Evolutionary conservation across 2,797 vertebrate species (phyloP).

Genomic region (Ispidina picta): DNA sequence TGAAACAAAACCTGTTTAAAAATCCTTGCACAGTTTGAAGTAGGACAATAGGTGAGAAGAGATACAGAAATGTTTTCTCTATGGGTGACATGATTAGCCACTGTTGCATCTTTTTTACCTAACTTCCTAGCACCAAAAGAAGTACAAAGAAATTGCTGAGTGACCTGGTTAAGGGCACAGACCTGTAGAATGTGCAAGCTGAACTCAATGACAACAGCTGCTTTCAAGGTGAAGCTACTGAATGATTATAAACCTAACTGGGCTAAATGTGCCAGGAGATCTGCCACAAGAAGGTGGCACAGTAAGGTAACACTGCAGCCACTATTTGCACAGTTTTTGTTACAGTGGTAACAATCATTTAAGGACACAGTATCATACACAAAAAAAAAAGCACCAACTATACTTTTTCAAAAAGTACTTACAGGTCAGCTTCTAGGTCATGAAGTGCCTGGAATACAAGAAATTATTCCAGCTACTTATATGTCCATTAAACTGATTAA

Average conservation of each 20-base stretch:
- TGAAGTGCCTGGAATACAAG: background rate
- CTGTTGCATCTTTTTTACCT: fast-evolving
- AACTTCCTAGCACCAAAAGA: background rate
- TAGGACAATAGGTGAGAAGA: background rate
- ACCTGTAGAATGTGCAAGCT: background rate
- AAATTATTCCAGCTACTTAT: background rate
- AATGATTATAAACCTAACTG: background rate
- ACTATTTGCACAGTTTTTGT: background rate
- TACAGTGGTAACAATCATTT: background rate
- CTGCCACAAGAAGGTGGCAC: background rate
- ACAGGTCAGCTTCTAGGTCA: background rate
- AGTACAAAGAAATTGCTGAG: background rate
- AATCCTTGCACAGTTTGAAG: background rate
- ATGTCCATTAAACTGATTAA: background rate
- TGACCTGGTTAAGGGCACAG: background rate
- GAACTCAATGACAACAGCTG: background rate
- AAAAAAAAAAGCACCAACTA: background rate
- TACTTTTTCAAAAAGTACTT: background rate
- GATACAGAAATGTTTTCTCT: background rate
- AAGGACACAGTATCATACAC: fast-evolving
- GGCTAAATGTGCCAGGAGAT: background rate
- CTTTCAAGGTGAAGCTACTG: background rate
- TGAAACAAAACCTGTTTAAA: background rate
- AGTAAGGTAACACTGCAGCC: background rate
- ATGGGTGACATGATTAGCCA: background rate